A percentile compares a stretch with the other conserved stretches of the same genome.
These are phyloP conservation scores for Apis dorsata DNA, from an alignment of 1,140 invertebrate genomes.

Conservation along the genomic window DNA sequence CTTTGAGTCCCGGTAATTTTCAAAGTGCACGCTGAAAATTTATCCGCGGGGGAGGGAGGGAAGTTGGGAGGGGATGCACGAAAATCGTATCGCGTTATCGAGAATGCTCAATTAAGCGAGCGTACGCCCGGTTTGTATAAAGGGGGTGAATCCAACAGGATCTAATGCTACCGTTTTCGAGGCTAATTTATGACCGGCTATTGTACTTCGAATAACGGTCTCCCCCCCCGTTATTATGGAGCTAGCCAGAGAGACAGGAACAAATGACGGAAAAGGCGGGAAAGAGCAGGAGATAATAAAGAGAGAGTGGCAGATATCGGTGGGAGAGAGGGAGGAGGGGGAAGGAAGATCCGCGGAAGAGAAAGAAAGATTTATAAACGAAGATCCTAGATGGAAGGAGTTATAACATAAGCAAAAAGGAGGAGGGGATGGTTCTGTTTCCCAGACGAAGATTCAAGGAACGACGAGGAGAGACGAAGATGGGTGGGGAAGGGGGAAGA, in stretches of 20 bases:
- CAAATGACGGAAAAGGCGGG: conserved; percentile 37
- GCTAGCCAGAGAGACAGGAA: conserved; percentile 31
- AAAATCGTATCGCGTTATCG: conserved; percentile 56
- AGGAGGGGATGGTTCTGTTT: not conserved
- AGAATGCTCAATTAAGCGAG: conserved; percentile 64
- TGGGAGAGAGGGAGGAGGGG: not conserved
- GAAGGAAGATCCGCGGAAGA: not conserved
- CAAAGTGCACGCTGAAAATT: conserved; percentile 35
- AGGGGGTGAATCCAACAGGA: conserved; percentile 65
- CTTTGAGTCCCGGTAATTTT: conserved; percentile 11
- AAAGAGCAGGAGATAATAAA: conserved; percentile 15
- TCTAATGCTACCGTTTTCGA: conserved; percentile 68
- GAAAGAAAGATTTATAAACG: conserved; percentile 28
- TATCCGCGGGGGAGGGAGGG: not conserved
- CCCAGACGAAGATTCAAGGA: not conserved
- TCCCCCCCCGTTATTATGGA: conserved; percentile 33
- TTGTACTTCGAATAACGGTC: conserved; percentile 60
- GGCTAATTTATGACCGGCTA: conserved; percentile 64
- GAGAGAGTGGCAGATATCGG: not conserved
- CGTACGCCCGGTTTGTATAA: conserved; percentile 58
- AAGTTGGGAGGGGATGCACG: conserved; percentile 4
- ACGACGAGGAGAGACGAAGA: not conserved
- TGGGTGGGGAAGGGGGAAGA: conserved; percentile 11
- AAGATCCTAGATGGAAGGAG: not conserved
- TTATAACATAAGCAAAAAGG: not conserved